A percentile compares a stretch with the other conserved stretches of the same genome.
These are phyloP conservation scores for Sinodicranocentrus sp. DNA, from an alignment of 2,888 invertebrate genomes.

Conservation along the genomic window DNA sequence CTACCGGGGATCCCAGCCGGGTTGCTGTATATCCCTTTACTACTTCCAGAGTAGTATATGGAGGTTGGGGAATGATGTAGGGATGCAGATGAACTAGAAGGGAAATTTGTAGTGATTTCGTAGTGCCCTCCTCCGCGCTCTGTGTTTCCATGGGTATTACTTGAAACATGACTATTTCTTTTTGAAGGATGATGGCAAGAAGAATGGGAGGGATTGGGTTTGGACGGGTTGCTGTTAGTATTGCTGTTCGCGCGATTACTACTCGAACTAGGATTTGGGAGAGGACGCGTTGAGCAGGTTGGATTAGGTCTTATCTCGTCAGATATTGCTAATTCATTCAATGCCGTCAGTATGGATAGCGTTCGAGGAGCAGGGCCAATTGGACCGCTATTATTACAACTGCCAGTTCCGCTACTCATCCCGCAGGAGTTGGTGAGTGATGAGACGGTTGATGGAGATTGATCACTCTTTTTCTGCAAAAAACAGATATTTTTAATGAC, in stretches of 20 bases:
- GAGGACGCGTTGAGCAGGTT: conserved; percentile 27
- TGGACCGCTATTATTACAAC: conserved; percentile 22
- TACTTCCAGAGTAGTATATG: not conserved
- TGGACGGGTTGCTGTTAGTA: conserved; percentile 38
- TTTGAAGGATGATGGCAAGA: conserved; percentile 39
- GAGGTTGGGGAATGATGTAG: conserved; percentile 34
- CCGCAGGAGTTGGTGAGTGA: conserved; percentile 62
- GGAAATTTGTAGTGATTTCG: conserved; percentile 29
- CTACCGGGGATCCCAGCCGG: not conserved
- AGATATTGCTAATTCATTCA: conserved; percentile 74
- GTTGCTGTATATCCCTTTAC: conserved; percentile 6
- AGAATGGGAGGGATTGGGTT: conserved; percentile 49
- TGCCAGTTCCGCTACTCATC: conserved; percentile 23
- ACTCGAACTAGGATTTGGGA: conserved; percentile 5
- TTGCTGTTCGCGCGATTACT: conserved; percentile 12
- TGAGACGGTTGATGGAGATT: conserved; percentile 72
- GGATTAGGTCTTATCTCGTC: conserved; percentile 43
- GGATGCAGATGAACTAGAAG: conserved; percentile 40
- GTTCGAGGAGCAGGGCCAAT: conserved; percentile 72
- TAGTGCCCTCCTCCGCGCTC: not conserved
- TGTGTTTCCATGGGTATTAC: conserved; percentile 9
- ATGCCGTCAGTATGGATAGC: conserved; percentile 73
- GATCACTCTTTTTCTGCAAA: conserved; percentile 69
- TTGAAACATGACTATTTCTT: conserved; percentile 6
- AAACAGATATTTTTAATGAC: conserved; percentile 25